Percentiles rank a stretch among this genome's conserved stretches.
phyloP scores from a whole-genome alignment of 2,797 vertebrate species.

The Hippocampus kuda region DNA sequence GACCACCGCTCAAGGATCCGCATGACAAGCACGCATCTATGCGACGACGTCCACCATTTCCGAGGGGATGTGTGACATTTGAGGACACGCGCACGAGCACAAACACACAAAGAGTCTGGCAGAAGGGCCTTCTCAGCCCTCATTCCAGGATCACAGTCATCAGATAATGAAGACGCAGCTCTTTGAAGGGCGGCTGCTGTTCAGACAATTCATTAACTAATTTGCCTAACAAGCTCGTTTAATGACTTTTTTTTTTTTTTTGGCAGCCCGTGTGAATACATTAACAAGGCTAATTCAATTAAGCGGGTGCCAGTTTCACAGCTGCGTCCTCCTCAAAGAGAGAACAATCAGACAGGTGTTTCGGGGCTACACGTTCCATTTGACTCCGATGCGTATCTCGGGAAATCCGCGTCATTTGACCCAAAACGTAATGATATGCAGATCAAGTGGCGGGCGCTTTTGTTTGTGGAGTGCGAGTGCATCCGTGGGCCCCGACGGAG shows the following conservation, averaged over 20 bases:
- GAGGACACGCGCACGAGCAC: conserved; percentile 29
- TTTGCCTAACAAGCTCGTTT: conserved; percentile 75
- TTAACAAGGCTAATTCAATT: conserved; percentile 76
- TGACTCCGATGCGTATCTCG: conserved; percentile 63
- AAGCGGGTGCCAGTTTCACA: conserved; percentile 75
- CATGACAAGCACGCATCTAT: no score
- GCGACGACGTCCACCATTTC: conserved; percentile 4
- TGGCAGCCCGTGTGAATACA: conserved; percentile 73
- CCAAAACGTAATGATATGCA: conserved; percentile 63
- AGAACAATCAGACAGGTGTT: conserved; percentile 58
- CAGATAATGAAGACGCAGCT: conserved; percentile 75
- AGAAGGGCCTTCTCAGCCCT: conserved; percentile 58
- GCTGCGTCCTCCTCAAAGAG: conserved; percentile 51
- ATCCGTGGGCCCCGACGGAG: conserved; percentile 16
- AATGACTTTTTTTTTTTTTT: conserved; percentile 43
- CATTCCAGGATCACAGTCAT: conserved; percentile 62
- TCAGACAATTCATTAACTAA: conserved; percentile 80
- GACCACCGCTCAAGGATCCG: conserved; percentile 15
- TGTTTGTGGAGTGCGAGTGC: conserved; percentile 16
- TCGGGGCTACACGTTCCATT: conserved; percentile 44
- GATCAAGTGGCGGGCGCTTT: conserved; percentile 48
- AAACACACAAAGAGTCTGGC: conserved; percentile 35
- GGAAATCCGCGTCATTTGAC: conserved; percentile 60
- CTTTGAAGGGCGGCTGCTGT: conserved; percentile 61
- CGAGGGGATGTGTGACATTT: conserved; percentile 25